Evolutionary conservation across 2,888 invertebrate genomes (phyloP), one percentile per base, ranked within the genome.

Genomic region (Eupsilia transversa): DNA sequence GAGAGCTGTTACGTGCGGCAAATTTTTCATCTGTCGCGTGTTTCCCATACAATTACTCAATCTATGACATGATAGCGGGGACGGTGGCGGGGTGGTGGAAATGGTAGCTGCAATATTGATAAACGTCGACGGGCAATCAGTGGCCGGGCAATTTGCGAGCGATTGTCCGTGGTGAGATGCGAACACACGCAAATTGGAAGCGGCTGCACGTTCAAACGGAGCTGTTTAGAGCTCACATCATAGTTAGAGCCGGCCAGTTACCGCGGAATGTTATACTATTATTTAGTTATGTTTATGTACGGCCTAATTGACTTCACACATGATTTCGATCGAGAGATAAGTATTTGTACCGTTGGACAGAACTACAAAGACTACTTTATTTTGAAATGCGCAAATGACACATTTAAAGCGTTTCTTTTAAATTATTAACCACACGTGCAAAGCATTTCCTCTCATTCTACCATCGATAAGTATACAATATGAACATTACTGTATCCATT

Each of bases 101-200:
- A 89, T 90, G 86, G 91, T 88, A 88, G 90, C 90, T 92, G 89
- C 93, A 94, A 95, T 95, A 95, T 96, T 96, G 95, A 96, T 96
- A 95, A 95, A 94, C 95, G 94, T 91, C 92, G 90, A 91, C 90
- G 92, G 86, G 93, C 95, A 95, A 95, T 95, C 95, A 95, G 92
- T 86, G 92, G 92, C 85, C 92, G 91, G 88, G 91, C 96, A 95
- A 96, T 96, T 95, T 95, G 94, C 93, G 91, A 89, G 93, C 93
- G 94, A 96, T 96, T 95, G 95, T 94, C 94, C 95, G 94, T 94
- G 94, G 92, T 91, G 93, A 94, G 94, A 93, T 92, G 91, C 91
- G 90, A 92, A 89, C 89, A 90, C 91, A 92, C 92, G 93, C 92
- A 95, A 95, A 94, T 94, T 94, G 94, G 91, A 91, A 89, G 91